Base-by-base conservation (phyloP, 2,113 vertebrate genomes). In the Aleadryas rufinucha region DNA sequence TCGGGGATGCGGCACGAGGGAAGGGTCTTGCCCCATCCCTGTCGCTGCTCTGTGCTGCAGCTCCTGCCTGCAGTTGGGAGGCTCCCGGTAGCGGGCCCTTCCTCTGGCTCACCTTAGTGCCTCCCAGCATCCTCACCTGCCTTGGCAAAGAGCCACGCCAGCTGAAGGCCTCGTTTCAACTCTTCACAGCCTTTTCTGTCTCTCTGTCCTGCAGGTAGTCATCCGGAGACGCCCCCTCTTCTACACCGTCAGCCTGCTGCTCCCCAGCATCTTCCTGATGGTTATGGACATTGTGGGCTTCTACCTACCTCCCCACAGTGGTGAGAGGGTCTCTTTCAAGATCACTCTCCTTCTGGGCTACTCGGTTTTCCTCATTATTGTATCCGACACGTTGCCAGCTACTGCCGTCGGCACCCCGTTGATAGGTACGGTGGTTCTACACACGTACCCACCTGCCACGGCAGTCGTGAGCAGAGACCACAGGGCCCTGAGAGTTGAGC, bases 351-450 rank as follows among this genome's bases (percentile, higher is more conserved):
- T 99, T 76, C 98, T 99, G 89, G 99, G 99, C 30, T 99, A 99
- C 96, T 99, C 99, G 0, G 99, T 99, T 90, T 99, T 99, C 97
- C 99, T 99, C 94, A 99, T 99, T 97, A 99, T 99, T 0, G 99
- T 99, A 9, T 99, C 99, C 0, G 99, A 99, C 97, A 99, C 99
- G 0, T 96, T 99, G 85, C 99, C 99, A 0, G 99, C 99, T 50
- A 99, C 99, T 0, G 99, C 99, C 4, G 99, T 99, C 0, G 99
- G 99, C 86, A 99, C 99, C 0, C 99, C 99, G 0, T 96, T 99
- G 78, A 99, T 99, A 95, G 98, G 99, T 99, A 98, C 6, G 45
- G 27, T 0, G 4, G 19, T 1, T 6, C 26, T 9, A 7, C 5
- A 6, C 4, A 4, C 57, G 57, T 1, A 1, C 7, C 18, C 7